These are phyloP conservation scores for Cinclus mexicanus DNA, from an alignment of 2,113 vertebrate genomes.

Conservation along the genomic window DNA sequence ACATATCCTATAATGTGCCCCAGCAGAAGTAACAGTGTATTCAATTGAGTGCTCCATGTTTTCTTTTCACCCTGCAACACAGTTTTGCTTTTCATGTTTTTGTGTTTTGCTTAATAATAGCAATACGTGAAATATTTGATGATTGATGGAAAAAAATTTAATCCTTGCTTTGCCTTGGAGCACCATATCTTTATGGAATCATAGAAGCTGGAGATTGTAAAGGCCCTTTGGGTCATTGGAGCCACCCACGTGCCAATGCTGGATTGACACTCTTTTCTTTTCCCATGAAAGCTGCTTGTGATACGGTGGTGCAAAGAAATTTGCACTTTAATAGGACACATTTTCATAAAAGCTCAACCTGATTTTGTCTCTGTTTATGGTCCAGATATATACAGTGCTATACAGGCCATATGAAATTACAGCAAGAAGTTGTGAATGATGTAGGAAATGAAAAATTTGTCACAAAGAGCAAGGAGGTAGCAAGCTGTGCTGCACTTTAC, in stretches of 20 bases:
- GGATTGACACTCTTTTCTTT: constrained; percentile 10
- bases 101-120: neutral
- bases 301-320: constrained; percentile 48
- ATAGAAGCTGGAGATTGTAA: neutral
- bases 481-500: neutral
- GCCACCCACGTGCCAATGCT: rapidly evolving
- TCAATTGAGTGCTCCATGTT: neutral
- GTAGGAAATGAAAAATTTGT: constrained; percentile 60
- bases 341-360: constrained; percentile 42
- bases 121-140: neutral
- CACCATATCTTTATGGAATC: neutral
- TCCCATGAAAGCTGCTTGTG: neutral
- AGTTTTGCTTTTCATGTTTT: neutral
- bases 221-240: neutral
- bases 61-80: neutral
- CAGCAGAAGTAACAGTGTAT: neutral
- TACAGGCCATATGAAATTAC: constrained; percentile 37
- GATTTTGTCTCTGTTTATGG: constrained; percentile 52
- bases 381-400: constrained; percentile 12
- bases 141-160: neutral
- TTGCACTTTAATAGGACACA: constrained; percentile 29
- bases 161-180: neutral
- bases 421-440: constrained; percentile 40
- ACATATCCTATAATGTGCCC: neutral
- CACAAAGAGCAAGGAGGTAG: constrained; percentile 42